Base-by-base conservation (phyloP, 2,797 vertebrate genomes). In the Galaxias olidus region DNA sequence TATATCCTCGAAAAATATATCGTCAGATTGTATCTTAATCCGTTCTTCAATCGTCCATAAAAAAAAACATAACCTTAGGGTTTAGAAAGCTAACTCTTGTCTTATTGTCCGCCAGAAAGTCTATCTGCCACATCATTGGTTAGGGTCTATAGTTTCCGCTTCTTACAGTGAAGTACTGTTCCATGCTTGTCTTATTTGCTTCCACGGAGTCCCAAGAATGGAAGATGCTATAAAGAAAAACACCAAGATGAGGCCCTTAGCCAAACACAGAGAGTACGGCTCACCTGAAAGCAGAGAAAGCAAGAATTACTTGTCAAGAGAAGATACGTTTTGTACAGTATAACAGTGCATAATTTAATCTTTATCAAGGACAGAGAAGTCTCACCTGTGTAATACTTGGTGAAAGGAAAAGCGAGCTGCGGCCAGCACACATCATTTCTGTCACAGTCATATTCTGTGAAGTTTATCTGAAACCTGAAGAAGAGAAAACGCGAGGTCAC, bases 351-450 rank as follows among this genome's bases (percentile, higher is more conserved):
- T n/a, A n/a, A n/a, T n/a, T n/a, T n/a, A n/a, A n/a, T n/a, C n/a
- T n/a, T n/a, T n/a, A 0, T n/a, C 10, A 8, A 9, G 63, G 4
- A 20, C 40, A 9, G 63, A 43, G 20, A 64, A 64, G 42, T 62
- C 79, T 42, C 60, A 99, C 98, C 97, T 88, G 91, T 95, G 71
- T 98, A 98, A 87, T 93, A 92, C 41, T 53, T 89, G 44, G 63
- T 65, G 6, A 65, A n/a, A 10, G 52, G 52, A 53, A 51, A 61
- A 4, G 63, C 44, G 0, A 99, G 93, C 7, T 98, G 92, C 1
- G 94, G 95, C 97, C 96, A 98, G 68, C 98, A 99, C 49, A 97
- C 91, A 0, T 96, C 94, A 40, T 98, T 98, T 64, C 84, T 90
- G 78, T 87, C 81, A 75, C 96, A 98, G 87, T 98, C 95, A 15